These are phyloP conservation scores for Prostheceraeus crozeri DNA, from an alignment of 2,888 invertebrate genomes.

Conservation along the genomic window DNA sequence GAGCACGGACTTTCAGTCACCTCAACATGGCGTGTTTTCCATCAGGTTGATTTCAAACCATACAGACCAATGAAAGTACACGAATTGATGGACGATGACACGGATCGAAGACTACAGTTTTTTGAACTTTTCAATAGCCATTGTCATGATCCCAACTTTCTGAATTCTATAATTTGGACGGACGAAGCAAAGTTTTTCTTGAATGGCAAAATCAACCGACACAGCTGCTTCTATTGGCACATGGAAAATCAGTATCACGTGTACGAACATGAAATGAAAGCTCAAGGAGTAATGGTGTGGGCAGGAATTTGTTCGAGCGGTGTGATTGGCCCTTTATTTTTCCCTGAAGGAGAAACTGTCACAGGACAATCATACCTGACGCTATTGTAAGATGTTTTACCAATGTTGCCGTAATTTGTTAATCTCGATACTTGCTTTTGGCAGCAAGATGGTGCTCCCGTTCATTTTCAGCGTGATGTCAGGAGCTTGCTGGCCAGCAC, in stretches of 20 bases:
- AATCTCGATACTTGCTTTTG: too few relatives aligned
- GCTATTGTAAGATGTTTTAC: too few relatives aligned
- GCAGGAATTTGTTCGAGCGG: constrained; percentile 13
- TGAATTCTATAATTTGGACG: constrained; percentile 25
- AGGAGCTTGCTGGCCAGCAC: too few relatives aligned
- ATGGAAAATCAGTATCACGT: constrained; percentile 5
- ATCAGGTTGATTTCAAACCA: not conserved
- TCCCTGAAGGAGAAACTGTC: too few relatives aligned
- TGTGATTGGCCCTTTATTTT: constrained; percentile 9
- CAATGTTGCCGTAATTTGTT: too few relatives aligned
- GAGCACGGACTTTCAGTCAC: not conserved
- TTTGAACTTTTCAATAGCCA: too few relatives aligned
- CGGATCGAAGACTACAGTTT: not conserved
- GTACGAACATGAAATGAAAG: constrained; percentile 19
- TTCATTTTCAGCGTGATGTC: too few relatives aligned
- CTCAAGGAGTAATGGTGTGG: not conserved
- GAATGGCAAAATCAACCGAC: constrained; percentile 22
- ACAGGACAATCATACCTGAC: too few relatives aligned
- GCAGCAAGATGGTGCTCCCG: too few relatives aligned
- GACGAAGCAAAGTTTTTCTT: constrained; percentile 19
- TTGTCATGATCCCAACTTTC: constrained; percentile 22
- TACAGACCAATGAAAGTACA: constrained; percentile 7
- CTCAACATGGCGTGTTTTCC: constrained; percentile 22
- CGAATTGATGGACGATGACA: not conserved
- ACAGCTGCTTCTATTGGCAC: not conserved